A percentile compares a stretch with the other conserved stretches of the same genome.
Conservation (phyloP, 2,888 invertebrate genomes). For the Podotricha telesiphe region DNA sequence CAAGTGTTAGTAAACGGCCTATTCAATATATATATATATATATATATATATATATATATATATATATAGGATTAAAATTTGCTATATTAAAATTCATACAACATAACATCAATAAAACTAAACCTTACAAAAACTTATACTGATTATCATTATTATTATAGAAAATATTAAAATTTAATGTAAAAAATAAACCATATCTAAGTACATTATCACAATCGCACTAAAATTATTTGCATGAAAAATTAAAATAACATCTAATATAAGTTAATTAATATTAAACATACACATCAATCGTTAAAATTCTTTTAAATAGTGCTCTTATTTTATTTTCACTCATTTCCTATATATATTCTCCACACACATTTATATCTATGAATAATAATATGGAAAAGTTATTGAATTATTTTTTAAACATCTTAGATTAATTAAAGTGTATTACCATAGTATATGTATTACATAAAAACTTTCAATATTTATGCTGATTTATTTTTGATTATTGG, state of each 20-base stretch:
- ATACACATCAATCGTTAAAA: conserved; percentile 34
- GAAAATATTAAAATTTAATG: not conserved
- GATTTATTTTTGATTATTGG: not conserved
- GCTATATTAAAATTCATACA: not conserved
- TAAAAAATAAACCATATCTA: conserved; percentile 16
- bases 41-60: not conserved
- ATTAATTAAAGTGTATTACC: conserved; percentile 22
- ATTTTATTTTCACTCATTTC: not conserved
- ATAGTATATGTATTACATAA: not conserved
- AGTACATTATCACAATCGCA: conserved; percentile 43
- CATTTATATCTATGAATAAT: conserved; percentile 7
- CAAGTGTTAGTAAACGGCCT: not conserved
- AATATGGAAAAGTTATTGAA: not conserved
- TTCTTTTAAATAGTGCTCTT: not conserved
- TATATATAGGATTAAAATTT: too few species aligned
- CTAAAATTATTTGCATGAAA: conserved; percentile 41
- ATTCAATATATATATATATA: not conserved
- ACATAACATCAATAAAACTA: not conserved
- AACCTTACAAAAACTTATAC: not conserved
- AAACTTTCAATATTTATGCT: not conserved
- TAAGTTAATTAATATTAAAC: conserved; percentile 39
- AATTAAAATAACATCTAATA: conserved; percentile 35
- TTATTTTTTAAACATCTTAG: conserved; percentile 6
- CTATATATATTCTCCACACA: not conserved
- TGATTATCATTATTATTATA: conserved; percentile 2